Base-by-base conservation (phyloP, 2,797 vertebrate genomes). In the Scyliorhinus canicula region DNA sequence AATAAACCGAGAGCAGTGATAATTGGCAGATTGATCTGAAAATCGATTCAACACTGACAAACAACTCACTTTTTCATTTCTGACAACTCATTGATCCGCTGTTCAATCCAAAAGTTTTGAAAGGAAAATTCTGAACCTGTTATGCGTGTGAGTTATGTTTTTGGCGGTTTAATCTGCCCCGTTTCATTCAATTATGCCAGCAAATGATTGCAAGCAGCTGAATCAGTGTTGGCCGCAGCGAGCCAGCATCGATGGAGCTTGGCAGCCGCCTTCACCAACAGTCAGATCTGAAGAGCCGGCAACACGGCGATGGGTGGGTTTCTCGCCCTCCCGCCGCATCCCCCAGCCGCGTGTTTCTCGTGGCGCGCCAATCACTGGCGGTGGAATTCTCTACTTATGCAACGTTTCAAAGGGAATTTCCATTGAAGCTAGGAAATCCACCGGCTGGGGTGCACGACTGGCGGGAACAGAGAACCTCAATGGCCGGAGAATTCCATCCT, bases 1-100 rank as follows among this genome's bases (percentile, higher is more conserved):
- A 71, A 94, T 94, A 94, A 69, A 94, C 93, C 26, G 74, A 52
- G 47, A 71, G 47, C 67, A 35, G 65, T 74, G 63, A 74, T 74
- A 74, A 94, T 94, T 74, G 93, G 67, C 65, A 94, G 67, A 94
- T 94, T 94, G 93, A 94, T 94, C 31, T 74, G 67, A 74, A 35
- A 35, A 71, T 69, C 44, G 11, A 50, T 94, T n/a, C 14, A 71
- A 71, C 93, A 69, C 60, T 91, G 88, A 65, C 88, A 91, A 91
- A 71, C 47, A 74, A 50, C 93, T 94, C 93, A 94, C 47, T 69
- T 50, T 71, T 94, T 52, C 93, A 94, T 55, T 91, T 65, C 88
- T 65, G 60, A 91, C 57, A 91, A 63, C 60, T 91, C 88, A 91
- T 91, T 91, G 88, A 91, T 91, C 60, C 65, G 67, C 52, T n/a